Evolutionary conservation across 2,113 vertebrate genomes (phyloP).

Genomic region (Oryzias curvinotus): DNA sequence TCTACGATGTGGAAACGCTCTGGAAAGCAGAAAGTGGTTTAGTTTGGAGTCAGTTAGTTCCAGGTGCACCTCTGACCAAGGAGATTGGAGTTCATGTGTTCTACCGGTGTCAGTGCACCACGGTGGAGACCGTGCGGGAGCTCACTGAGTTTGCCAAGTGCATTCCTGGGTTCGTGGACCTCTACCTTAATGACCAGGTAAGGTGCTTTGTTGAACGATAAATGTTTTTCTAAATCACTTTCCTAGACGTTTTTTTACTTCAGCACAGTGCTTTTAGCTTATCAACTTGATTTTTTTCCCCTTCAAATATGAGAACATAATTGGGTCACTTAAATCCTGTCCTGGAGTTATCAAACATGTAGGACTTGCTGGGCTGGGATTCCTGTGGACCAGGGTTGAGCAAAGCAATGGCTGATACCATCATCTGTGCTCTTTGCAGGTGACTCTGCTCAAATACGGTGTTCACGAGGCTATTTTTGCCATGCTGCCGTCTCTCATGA

Average conservation of each 20-base stretch:
- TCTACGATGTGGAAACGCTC: conserved; percentile 94
- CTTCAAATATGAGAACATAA: no score
- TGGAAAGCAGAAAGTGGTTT: conserved; percentile 95
- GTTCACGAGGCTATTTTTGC: conserved; percentile 98
- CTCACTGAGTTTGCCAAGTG: conserved; percentile 97
- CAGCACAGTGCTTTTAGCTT: no score
- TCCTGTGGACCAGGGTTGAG: not conserved
- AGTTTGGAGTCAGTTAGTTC: conserved; percentile 93
- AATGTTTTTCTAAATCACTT: no score
- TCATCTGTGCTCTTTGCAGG: conserved; percentile 58
- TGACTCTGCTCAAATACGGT: conserved; percentile 95
- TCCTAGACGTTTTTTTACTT: no score
- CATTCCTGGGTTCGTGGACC: conserved; percentile 93
- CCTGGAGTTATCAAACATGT: not conserved
- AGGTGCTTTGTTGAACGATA: not conserved
- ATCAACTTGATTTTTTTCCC: no score
- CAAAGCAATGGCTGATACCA: not conserved
- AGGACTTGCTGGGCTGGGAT: not conserved
- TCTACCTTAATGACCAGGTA: conserved; percentile 95
- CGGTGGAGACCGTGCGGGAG: conserved; percentile 94
- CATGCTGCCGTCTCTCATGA: conserved; percentile 98
- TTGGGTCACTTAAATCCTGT: no score
- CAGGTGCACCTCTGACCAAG: conserved; percentile 87
- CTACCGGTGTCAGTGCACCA: conserved; percentile 97
- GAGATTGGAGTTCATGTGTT: conserved; percentile 97